phyloP scores from a whole-genome alignment of 2,113 vertebrate genomes.

The Pycnonotus jocosus region DNA sequence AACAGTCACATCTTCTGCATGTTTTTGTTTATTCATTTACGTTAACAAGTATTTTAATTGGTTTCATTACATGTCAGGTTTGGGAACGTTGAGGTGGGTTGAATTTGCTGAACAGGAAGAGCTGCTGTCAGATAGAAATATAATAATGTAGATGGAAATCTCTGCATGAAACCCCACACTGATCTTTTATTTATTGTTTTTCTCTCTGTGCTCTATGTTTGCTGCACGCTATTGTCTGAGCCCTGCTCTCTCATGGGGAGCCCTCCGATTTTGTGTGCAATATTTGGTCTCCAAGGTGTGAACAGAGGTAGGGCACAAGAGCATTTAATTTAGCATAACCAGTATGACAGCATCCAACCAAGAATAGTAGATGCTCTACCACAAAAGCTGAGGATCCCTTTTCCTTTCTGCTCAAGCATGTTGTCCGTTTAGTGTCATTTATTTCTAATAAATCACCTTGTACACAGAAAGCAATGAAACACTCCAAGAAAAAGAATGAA shows the following conservation, averaged over 20 bases:
- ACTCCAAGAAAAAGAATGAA: not conserved
- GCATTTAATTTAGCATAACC: not conserved
- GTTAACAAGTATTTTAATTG: slow-evolving; percentile 35
- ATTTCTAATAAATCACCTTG: not conserved
- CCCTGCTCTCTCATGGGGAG: not conserved
- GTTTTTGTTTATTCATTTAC: slow-evolving; percentile 36
- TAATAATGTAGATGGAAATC: not conserved
- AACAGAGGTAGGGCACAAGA: not conserved
- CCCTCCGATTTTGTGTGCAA: not conserved
- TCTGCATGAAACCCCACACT: not conserved
- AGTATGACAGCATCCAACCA: not conserved
- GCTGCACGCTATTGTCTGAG: not conserved
- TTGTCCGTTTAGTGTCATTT: rapidly evolving
- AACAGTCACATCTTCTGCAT: not conserved
- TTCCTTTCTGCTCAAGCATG: not conserved
- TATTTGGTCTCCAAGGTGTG: not conserved
- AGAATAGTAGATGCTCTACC: not conserved
- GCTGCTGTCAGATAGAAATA: not conserved
- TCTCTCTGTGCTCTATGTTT: not conserved
- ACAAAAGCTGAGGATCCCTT: not conserved
- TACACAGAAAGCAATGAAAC: slow-evolving; percentile 4
- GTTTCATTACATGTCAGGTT: not conserved
- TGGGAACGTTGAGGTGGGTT: not conserved
- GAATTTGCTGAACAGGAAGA: not conserved
- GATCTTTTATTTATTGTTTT: not conserved